Conservation (phyloP, 2,888 invertebrate genomes). For the Perizoma flavofasciatum region DNA sequence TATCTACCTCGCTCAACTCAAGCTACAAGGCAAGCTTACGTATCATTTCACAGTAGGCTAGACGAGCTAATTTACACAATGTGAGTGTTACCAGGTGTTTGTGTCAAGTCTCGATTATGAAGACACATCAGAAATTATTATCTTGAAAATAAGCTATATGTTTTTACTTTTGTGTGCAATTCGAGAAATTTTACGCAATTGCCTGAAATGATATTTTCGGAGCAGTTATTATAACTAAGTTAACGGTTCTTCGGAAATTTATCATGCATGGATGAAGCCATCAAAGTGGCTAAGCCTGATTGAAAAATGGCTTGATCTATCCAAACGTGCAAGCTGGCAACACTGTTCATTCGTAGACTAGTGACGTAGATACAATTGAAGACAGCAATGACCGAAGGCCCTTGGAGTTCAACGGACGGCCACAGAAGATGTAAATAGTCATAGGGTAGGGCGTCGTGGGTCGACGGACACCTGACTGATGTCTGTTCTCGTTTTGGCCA, state of each 20-base stretch:
- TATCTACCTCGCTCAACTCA: constrained; percentile 10
- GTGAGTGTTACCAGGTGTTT: constrained; percentile 2
- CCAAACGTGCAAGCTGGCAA: constrained; percentile 18
- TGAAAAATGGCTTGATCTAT: constrained; percentile 10
- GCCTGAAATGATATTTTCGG: too few species aligned
- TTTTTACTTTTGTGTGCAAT: too few species aligned
- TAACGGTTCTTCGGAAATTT: too few species aligned
- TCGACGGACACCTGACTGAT: constrained; percentile 27
- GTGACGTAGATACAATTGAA: constrained; percentile 27
- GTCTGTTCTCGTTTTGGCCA: constrained; percentile 23
- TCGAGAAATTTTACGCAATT: too few species aligned
- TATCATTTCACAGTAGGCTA: constrained; percentile 13
- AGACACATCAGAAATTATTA: too few species aligned
- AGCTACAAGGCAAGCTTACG: constrained; percentile 3
- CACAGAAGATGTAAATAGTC: constrained; percentile 7
- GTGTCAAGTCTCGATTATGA: too few species aligned
- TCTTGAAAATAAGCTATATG: too few species aligned
- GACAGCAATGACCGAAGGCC: constrained; percentile 32
- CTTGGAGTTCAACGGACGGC: constrained; percentile 29
- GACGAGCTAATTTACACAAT: constrained; percentile 13
- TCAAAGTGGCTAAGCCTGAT: constrained; percentile 12
- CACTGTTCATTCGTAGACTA: constrained; percentile 11
- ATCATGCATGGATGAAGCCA: not conserved
- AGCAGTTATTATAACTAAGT: too few species aligned
- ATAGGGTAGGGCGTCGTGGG: constrained; percentile 20